Percentiles rank a stretch among this genome's conserved stretches.
Evolutionary conservation across 2,888 invertebrate genomes (phyloP).

Genomic region (Lasioglossum malachurum): DNA sequence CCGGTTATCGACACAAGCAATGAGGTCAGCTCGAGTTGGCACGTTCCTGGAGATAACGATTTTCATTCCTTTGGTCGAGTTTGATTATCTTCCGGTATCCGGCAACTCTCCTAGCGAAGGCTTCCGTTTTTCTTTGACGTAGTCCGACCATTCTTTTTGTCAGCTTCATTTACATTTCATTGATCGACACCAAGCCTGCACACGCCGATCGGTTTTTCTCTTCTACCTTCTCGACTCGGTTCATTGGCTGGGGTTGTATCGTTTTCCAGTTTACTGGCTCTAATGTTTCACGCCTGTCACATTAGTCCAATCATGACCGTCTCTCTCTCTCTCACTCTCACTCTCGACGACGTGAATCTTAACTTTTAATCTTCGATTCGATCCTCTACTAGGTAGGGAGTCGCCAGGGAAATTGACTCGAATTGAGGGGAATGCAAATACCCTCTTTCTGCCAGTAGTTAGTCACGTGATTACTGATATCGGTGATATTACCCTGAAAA

Average conservation of each 20-base stretch:
- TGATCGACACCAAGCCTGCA: background rate
- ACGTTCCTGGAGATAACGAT: conserved; percentile 62
- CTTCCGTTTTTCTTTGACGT: conserved; percentile 38
- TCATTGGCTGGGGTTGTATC: conserved; percentile 14
- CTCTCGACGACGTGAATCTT: conserved; percentile 6
- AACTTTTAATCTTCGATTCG: conserved; percentile 7
- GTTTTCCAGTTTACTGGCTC: conserved; percentile 16
- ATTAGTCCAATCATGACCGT: background rate
- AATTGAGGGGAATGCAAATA: too few species aligned
- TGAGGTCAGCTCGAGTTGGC: conserved; percentile 64
- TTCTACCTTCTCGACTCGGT: conserved; percentile 17
- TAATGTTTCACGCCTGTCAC: conserved; percentile 3
- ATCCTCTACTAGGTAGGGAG: background rate
- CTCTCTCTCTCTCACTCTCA: too few species aligned
- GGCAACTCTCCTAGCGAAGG: conserved; percentile 25
- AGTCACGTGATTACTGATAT: too few species aligned
- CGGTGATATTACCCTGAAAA: too few species aligned
- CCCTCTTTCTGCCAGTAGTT: too few species aligned
- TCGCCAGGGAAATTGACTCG: too few species aligned
- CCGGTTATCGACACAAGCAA: conserved; percentile 36
- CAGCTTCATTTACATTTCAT: conserved; percentile 31
- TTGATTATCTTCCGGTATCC: conserved; percentile 65
- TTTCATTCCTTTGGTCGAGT: conserved; percentile 54
- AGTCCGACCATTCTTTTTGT: background rate
- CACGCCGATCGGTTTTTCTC: background rate